Conservation (phyloP, 2,888 invertebrate genomes). For the Plemyria rubiginata region DNA sequence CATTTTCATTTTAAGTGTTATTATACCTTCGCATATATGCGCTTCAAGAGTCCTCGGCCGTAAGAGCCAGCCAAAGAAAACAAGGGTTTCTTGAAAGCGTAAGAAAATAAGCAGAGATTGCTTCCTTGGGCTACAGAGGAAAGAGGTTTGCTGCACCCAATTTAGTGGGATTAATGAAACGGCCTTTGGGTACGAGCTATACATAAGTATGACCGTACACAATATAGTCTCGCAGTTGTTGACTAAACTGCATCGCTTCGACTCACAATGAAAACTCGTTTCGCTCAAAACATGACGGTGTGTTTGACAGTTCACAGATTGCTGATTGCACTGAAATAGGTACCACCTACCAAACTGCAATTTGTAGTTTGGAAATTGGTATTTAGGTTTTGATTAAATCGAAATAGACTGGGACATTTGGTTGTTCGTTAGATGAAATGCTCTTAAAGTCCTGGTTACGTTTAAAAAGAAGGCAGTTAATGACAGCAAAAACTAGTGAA, state of each 20-base stretch:
- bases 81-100: conserved; percentile 47
- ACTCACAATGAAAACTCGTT: conserved; percentile 52
- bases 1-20: too few relatives aligned
- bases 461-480: not conserved
- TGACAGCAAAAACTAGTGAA: not conserved
- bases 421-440: not conserved
- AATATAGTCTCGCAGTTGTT: conserved; percentile 21
- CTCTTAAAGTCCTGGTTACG: too few relatives aligned
- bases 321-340: conserved; percentile 35
- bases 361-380: conserved; percentile 16
- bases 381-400: not conserved
- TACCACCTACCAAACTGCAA: conserved; percentile 7
- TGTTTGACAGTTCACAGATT: conserved; percentile 46
- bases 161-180: conserved; percentile 38
- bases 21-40: too few relatives aligned
- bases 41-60: conserved; percentile 13
- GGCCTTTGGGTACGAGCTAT: conserved; percentile 7
- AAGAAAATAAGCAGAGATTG: conserved; percentile 46
- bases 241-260: conserved; percentile 37
- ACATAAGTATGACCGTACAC: conserved; percentile 4
- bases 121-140: conserved; percentile 46
- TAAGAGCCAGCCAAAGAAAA: conserved; percentile 29
- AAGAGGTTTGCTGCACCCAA: conserved; percentile 40
- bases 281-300: conserved; percentile 45
- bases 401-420: not conserved